These are phyloP conservation scores for Amphimallon solstitiale DNA, from an alignment of 2,888 invertebrate genomes.

Conservation along the genomic window DNA sequence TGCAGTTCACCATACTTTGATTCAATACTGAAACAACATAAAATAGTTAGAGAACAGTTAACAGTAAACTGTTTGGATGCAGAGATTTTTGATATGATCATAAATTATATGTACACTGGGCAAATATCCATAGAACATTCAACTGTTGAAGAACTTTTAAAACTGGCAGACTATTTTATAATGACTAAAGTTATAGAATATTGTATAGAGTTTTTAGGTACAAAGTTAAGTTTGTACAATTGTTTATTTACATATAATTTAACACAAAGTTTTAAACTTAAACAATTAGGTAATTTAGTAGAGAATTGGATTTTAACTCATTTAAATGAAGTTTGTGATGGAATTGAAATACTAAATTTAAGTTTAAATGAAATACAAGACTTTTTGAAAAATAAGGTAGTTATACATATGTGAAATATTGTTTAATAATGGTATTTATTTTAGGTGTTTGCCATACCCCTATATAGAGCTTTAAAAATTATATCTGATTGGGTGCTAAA, in stretches of 20 bases:
- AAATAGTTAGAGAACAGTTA: slow-evolving; percentile 66
- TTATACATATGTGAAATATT: neutral
- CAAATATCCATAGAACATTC: slow-evolving; percentile 68
- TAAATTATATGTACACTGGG: slow-evolving; percentile 76
- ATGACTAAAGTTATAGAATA: slow-evolving; percentile 70
- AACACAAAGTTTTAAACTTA: slow-evolving; percentile 69
- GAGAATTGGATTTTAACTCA: slow-evolving; percentile 67
- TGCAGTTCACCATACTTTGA: slow-evolving; percentile 74
- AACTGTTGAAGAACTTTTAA: slow-evolving; percentile 70
- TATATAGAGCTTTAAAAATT: slow-evolving; percentile 63
- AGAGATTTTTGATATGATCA: slow-evolving; percentile 68
- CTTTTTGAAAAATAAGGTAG: slow-evolving; percentile 67
- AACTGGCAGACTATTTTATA: slow-evolving; percentile 72
- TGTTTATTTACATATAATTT: slow-evolving; percentile 71
- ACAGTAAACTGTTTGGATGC: slow-evolving; percentile 68
- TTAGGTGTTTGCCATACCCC: slow-evolving; percentile 60
- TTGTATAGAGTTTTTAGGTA: slow-evolving; percentile 72
- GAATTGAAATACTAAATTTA: slow-evolving; percentile 66
- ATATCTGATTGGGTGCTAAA: slow-evolving; percentile 68
- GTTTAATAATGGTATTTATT: slow-evolving; percentile 26
- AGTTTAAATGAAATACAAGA: slow-evolving; percentile 64
- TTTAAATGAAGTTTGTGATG: slow-evolving; percentile 66
- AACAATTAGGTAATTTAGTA: slow-evolving; percentile 67
- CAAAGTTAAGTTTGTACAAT: slow-evolving; percentile 70
- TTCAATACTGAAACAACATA: slow-evolving; percentile 68